Conservation (phyloP, 2,797 vertebrate genomes). For the Sardinella longiceps region DNA sequence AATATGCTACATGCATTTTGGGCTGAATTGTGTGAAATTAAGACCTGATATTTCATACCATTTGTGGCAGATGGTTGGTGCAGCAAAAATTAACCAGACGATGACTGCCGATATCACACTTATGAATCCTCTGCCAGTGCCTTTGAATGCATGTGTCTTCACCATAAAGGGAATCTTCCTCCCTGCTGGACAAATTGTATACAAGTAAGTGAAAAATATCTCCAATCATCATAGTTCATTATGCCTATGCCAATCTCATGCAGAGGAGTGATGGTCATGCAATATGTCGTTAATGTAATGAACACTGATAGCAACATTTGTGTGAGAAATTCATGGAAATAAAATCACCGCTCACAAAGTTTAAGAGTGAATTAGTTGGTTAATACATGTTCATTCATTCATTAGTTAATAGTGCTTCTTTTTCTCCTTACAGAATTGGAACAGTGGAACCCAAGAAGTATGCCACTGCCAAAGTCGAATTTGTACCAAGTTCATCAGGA, state of each 20-base stretch:
- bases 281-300: background rate
- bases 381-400: background rate
- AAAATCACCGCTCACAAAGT: background rate
- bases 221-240: background rate
- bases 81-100: slow-evolving; percentile 73
- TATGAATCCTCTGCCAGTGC: slow-evolving; percentile 75
- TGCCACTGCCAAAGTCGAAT: slow-evolving; percentile 69
- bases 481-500: slow-evolving; percentile 71
- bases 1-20: background rate
- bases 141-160: slow-evolving; percentile 76
- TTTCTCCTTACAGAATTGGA: slow-evolving; percentile 58
- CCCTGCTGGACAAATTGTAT: slow-evolving; percentile 60
- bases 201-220: slow-evolving; percentile 52
- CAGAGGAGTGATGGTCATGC: too few species aligned
- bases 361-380: background rate
- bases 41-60: background rate
- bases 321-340: background rate
- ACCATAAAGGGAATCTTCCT: slow-evolving; percentile 78
- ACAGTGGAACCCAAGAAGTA: slow-evolving; percentile 65
- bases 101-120: slow-evolving; percentile 76
- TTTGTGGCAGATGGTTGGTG: slow-evolving; percentile 76
- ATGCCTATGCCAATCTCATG: background rate
- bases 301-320: background rate
- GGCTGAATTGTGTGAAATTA: background rate
- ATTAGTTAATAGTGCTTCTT: background rate